Percentiles rank a stretch among this genome's conserved stretches.
Evolutionary conservation across 2,888 invertebrate species (phyloP).

Genomic region (Acanthosoma haemorrhoidale): DNA sequence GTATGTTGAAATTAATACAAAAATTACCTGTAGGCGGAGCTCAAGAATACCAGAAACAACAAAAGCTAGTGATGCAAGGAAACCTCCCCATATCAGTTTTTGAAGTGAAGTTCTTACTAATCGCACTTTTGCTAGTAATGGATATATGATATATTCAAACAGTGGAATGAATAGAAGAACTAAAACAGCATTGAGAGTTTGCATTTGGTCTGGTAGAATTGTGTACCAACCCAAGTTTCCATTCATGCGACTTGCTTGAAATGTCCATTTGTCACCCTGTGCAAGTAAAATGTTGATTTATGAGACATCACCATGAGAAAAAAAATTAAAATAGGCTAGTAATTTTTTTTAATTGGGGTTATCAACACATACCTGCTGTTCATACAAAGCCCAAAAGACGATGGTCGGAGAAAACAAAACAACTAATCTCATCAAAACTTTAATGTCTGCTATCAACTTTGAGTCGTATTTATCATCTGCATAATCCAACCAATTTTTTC

Average conservation of each 20-base stretch:
- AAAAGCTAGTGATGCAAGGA: constrained; percentile 79
- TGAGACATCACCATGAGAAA: too few species aligned
- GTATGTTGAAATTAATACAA: constrained; percentile 24
- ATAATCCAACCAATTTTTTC: constrained; percentile 84
- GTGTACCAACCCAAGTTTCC: constrained; percentile 67
- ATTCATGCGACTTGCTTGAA: constrained; percentile 80
- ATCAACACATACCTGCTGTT: constrained; percentile 77
- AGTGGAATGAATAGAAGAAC: constrained; percentile 81
- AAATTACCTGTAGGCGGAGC: constrained; percentile 46
- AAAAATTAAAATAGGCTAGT: too few species aligned
- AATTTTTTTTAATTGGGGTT: too few species aligned
- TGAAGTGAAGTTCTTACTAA: constrained; percentile 73
- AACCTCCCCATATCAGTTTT: constrained; percentile 80
- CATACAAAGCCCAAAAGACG: constrained; percentile 95
- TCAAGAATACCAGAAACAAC: constrained; percentile 67
- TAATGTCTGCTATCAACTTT: constrained; percentile 71
- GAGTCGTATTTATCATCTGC: constrained; percentile 72
- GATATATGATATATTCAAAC: constrained; percentile 75
- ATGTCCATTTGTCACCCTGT: constrained; percentile 43
- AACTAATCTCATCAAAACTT: constrained; percentile 67
- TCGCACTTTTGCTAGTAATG: constrained; percentile 62
- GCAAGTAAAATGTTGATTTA: too few species aligned
- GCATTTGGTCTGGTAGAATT: constrained; percentile 91
- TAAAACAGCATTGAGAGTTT: constrained; percentile 82
- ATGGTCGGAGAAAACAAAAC: constrained; percentile 84